Base-by-base conservation (phyloP, 2,113 vertebrate genomes). In the Rhinolophus sinicus region DNA sequence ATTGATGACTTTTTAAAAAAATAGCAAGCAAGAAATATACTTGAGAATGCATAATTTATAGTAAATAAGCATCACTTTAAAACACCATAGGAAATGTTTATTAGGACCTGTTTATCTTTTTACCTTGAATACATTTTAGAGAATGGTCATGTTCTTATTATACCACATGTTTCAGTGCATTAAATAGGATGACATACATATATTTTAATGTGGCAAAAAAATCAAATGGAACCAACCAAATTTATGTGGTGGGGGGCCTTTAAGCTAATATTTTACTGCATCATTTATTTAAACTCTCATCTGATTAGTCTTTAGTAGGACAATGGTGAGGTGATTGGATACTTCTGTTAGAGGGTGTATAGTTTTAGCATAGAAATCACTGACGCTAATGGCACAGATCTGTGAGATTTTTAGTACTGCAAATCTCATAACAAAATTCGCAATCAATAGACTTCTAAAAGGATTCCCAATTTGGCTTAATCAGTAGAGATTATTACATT, bases 371-470 rank as follows among this genome's bases (percentile, higher is more conserved):
- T 76, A 14, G n/a, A 1, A 56, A n/a, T 76, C 38, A 40, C 47
- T 54, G 44, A 69, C 56, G 60, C 40, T 85, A 38, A 93, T 75
- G n/a, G 67, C 24, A 54, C 62, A 67, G 26, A 81, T 88, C 40
- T 65, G 33, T 76, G 70, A 78, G 91, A 85, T 92, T 80, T 78
- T 80, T n/a, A 0, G 73, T 95, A 35, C 65, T 90, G 1, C 52
- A 95, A 75, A 94, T 72, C 72, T 97, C 95, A 97, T 65, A 95
- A 76, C 38, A 76, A 96, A 97, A 97, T 92, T 98, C 38, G 80
- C 52, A 84, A 90, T 96, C 70, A 92, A 60, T 35, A 72, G 52
- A 21, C 70, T 98, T 95, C 70, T 95, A 97, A 96, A 91, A 97
- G 44, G 78, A 10, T 88, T 83, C 95, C 82, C 87, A 96, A 38